Percentiles rank a stretch among this genome's conserved stretches.
phyloP scores from a whole-genome alignment of 1,140 invertebrate genomes.

The Leguminivora glycinivorella region DNA sequence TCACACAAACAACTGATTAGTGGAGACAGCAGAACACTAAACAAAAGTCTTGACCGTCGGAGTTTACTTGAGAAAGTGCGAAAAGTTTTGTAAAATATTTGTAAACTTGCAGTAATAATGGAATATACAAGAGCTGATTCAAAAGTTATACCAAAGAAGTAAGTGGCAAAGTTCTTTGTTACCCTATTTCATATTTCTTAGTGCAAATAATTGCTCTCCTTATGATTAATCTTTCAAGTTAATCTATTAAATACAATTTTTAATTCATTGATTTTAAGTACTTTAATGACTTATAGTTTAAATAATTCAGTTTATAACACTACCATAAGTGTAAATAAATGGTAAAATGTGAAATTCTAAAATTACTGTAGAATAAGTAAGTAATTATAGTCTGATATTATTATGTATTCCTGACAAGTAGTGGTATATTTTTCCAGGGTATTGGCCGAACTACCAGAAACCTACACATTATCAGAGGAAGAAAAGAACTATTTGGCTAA shows the following conservation, averaged over 20 bases:
- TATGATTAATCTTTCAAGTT: too few species aligned
- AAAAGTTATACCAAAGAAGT: slow-evolving; percentile 16
- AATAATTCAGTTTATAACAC: too few species aligned
- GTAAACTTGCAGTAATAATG: neutral
- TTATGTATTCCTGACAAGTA: too few species aligned
- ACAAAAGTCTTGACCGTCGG: neutral
- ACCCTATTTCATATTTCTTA: neutral
- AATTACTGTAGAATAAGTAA: too few species aligned
- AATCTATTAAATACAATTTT: too few species aligned
- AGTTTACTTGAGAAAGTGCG: neutral
- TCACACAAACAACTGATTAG: slow-evolving; percentile 3
- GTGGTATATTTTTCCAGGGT: slow-evolving; percentile 36
- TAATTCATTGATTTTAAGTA: too few species aligned
- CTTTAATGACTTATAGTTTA: too few species aligned
- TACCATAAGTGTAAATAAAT: too few species aligned
- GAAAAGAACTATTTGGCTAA: slow-evolving; percentile 54
- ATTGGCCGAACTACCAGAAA: slow-evolving; percentile 36
- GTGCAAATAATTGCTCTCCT: too few species aligned
- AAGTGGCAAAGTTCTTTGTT: neutral
- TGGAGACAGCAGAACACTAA: neutral
- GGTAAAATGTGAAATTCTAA: too few species aligned
- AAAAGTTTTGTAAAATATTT: neutral
- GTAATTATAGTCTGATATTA: too few species aligned
- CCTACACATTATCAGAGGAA: slow-evolving; percentile 51
- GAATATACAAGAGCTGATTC: neutral